Percentiles rank a stretch among this genome's conserved stretches.
Conservation (phyloP, 53 echinoderm and acorn worm genomes). For the Antedon mediterranea region DNA sequence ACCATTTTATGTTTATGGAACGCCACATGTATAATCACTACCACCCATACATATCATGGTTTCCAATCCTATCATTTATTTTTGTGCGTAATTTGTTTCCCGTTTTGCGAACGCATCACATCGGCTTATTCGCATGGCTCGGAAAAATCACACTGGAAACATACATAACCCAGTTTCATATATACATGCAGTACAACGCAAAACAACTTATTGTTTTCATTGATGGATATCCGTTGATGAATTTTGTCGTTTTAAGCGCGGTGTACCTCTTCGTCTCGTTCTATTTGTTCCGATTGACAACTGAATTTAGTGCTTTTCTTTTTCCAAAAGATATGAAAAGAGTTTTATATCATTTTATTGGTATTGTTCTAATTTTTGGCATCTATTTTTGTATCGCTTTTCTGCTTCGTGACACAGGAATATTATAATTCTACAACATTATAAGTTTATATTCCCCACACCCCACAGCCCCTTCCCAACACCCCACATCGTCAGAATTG, state of each 20-base stretch:
- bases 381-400: conserved; percentile 37
- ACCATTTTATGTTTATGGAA: conserved; percentile 31
- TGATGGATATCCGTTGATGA: conserved; percentile 55
- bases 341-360: conserved; percentile 15
- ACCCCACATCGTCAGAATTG: no score
- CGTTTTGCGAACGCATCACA: conserved; percentile 35
- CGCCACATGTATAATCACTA: conserved; percentile 35
- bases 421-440: no score
- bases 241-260: conserved; percentile 41
- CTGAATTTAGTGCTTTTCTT: conserved; percentile 48
- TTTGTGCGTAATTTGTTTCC: conserved; percentile 53
- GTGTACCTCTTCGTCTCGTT: conserved; percentile 51
- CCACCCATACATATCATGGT: conserved; percentile 70
- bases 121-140: conserved; percentile 52
- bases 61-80: conserved; percentile 51
- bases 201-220: conserved; percentile 49
- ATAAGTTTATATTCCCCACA: no score
- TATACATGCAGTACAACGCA: conserved; percentile 46
- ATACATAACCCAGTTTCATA: conserved; percentile 61
- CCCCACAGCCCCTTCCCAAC: no score
- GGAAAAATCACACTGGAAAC: conserved; percentile 78
- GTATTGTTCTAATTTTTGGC: conserved; percentile 17
- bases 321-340: conserved; percentile 43
- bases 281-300: conserved; percentile 53
- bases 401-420: conserved; percentile 27